A percentile compares a stretch with the other conserved stretches of the same genome.
These are phyloP conservation scores for Ursus arctos DNA, from an alignment of 2,113 vertebrate genomes.

Conservation along the genomic window DNA sequence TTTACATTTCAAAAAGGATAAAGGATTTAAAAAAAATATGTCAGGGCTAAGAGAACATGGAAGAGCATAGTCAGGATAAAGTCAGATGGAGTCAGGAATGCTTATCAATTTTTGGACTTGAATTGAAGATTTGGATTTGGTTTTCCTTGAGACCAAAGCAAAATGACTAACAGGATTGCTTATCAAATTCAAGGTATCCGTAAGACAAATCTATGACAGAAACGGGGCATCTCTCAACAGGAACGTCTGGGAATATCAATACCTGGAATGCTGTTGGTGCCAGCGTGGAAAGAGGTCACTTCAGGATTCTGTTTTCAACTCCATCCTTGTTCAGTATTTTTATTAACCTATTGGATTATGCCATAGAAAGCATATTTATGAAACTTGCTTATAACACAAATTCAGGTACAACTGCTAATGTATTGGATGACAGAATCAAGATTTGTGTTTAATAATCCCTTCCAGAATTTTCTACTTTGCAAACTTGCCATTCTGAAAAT, in stretches of 20 bases:
- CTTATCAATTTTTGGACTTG: background rate
- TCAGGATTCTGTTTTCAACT: background rate
- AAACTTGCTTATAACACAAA: background rate
- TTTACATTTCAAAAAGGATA: background rate
- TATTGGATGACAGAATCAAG: background rate
- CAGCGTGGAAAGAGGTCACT: background rate
- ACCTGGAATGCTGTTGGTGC: background rate
- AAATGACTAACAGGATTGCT: background rate
- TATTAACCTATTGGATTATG: background rate
- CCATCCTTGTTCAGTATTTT: background rate
- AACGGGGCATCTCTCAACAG: background rate
- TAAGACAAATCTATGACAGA: background rate
- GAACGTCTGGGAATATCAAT: background rate
- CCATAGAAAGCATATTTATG: background rate
- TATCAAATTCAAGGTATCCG: background rate
- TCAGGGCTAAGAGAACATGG: background rate
- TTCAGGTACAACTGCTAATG: background rate
- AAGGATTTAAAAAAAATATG: background rate
- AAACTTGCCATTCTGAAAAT: background rate
- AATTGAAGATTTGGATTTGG: background rate
- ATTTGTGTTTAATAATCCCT: background rate
- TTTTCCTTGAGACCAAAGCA: background rate
- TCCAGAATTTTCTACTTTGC: background rate
- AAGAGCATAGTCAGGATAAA: background rate
- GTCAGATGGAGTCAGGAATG: background rate